phyloP scores from a whole-genome alignment of 2,888 invertebrate genomes.

The Cheilosia vulpina region DNA sequence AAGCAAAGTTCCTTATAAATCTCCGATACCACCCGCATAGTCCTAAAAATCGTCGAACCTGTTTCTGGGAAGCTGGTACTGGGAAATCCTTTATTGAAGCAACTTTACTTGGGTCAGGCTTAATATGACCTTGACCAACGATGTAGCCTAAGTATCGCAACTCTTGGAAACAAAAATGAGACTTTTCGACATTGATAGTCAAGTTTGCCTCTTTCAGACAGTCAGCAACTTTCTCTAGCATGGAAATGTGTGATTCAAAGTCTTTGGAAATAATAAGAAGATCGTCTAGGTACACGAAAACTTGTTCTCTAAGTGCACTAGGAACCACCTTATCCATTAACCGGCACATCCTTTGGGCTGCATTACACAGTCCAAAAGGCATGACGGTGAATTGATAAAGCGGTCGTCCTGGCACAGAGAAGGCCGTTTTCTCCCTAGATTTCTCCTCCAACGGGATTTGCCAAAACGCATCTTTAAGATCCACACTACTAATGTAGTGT shows the following conservation, averaged over 20 bases:
- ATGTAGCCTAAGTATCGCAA: neutral
- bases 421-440: neutral
- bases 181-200: neutral
- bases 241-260: neutral
- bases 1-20: neutral
- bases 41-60: neutral
- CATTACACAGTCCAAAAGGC: constrained; percentile 1
- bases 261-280: neutral
- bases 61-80: too few relatives aligned
- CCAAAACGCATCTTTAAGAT: neutral
- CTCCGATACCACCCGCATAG: constrained; percentile 5
- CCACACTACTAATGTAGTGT: too few relatives aligned
- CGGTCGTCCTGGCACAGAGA: neutral
- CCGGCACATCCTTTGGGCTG: neutral
- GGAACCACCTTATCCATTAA: neutral
- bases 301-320: neutral
- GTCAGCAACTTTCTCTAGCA: too few relatives aligned
- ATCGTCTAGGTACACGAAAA: neutral
- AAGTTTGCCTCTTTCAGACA: neutral
- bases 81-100: neutral
- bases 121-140: neutral
- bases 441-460: neutral
- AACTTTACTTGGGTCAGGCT: neutral
- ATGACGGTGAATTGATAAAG: constrained; percentile 3
- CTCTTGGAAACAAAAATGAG: neutral